These are phyloP conservation scores for Chalcis sispes DNA, from an alignment of 2,888 invertebrate genomes.

Conservation along the genomic window DNA sequence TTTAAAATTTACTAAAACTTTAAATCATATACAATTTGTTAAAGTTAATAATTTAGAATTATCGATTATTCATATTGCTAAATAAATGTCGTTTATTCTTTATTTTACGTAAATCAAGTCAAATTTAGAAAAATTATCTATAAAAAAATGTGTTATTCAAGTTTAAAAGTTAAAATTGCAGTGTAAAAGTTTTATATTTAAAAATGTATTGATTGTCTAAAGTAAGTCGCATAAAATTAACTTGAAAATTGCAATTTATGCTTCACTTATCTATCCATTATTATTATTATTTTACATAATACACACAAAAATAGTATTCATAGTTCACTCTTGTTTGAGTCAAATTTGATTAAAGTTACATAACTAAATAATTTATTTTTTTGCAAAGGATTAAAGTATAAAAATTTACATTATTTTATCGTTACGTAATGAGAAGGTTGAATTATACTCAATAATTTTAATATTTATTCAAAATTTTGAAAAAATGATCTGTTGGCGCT, in stretches of 20 bases:
- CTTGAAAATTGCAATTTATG: conserved; percentile 1
- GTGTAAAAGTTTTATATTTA: not conserved
- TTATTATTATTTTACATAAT: not conserved
- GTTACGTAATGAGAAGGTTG: too few relatives aligned
- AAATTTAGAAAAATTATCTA: not conserved
- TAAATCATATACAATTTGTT: conserved; percentile 20
- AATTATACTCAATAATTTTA: too few relatives aligned
- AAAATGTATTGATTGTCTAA: conserved; percentile 4
- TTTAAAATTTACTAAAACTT: not conserved
- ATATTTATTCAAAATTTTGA: not conserved
- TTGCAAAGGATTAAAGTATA: too few relatives aligned
- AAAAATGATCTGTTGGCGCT: not conserved
- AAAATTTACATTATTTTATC: not conserved
- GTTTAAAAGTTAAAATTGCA: not conserved
- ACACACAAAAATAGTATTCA: not conserved
- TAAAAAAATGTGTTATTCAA: not conserved
- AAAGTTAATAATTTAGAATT: not conserved
- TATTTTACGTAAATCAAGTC: too few relatives aligned
- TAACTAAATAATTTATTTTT: not conserved
- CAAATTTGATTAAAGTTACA: not conserved
- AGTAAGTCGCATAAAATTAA: conserved; percentile 11
- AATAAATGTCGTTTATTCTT: too few relatives aligned
- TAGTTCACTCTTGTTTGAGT: not conserved
- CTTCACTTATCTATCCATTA: not conserved
- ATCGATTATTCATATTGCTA: too few relatives aligned